Percentiles rank a stretch among this genome's conserved stretches.
Evolutionary conservation across 2,888 invertebrate species (phyloP).

Genomic region (Drosophila mayaguana): DNA sequence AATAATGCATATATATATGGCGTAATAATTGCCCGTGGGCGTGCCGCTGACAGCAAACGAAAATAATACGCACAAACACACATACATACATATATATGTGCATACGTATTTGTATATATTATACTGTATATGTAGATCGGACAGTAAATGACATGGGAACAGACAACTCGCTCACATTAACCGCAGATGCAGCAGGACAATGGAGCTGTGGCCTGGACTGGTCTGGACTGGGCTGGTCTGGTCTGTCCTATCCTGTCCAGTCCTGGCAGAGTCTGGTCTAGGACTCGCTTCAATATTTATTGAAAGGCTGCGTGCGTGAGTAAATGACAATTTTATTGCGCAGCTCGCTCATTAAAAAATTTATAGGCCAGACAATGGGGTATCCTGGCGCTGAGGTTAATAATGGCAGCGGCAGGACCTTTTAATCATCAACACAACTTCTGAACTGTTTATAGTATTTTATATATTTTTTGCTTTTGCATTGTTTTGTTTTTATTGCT

Average conservation of each 20-base stretch:
- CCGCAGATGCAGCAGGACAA: constrained; percentile 48
- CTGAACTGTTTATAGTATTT: constrained; percentile 8
- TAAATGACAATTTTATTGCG: constrained; percentile 50
- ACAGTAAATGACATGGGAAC: constrained; percentile 56
- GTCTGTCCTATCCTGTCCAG: background rate
- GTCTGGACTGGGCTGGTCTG: background rate
- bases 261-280: background rate
- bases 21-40: constrained; percentile 26
- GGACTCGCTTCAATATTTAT: constrained; percentile 26
- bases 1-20: constrained; percentile 3
- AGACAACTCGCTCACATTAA: constrained; percentile 49
- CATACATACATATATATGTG: background rate
- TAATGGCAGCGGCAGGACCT: constrained; percentile 4
- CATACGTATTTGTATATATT: background rate
- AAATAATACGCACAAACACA: background rate
- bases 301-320: constrained; percentile 22
- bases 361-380: constrained; percentile 17
- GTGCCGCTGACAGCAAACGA: constrained; percentile 3
- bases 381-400: constrained; percentile 17
- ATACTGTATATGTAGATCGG: background rate
- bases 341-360: constrained; percentile 34
- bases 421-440: constrained; percentile 36
- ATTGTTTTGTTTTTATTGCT: constrained; percentile 17
- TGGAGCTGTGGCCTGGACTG: constrained; percentile 11
- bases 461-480: background rate